A percentile compares a stretch with the other conserved stretches of the same genome.
Evolutionary conservation across 2,888 invertebrate genomes (phyloP).

Genomic region (Pristionchus mayeri): DNA sequence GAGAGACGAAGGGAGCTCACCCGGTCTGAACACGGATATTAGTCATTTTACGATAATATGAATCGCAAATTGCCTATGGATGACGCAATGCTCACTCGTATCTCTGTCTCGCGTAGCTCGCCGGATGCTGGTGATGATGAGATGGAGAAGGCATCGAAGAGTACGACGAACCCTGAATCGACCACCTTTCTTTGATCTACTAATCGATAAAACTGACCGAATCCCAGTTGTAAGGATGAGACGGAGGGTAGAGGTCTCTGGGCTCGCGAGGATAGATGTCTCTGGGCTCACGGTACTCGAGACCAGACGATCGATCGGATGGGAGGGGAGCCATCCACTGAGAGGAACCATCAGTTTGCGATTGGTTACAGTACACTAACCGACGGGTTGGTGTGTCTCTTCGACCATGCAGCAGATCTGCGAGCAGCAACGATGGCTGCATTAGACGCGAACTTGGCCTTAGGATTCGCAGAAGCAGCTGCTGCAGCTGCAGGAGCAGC

Average conservation of each 20-base stretch:
- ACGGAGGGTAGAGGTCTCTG: not conserved
- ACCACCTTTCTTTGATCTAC: not conserved
- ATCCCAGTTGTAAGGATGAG: not conserved
- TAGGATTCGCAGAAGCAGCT: not conserved
- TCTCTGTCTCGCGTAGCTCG: not conserved
- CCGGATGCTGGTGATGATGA: not conserved
- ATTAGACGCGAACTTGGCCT: not conserved
- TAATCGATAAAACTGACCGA: not conserved
- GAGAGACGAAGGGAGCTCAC: not conserved
- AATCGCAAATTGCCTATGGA: not conserved
- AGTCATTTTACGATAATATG: not conserved
- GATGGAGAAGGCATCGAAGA: not conserved
- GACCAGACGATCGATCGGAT: not conserved
- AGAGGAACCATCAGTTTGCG: too few relatives aligned
- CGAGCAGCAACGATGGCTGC: not conserved
- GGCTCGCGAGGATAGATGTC: not conserved
- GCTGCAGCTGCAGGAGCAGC: not conserved
- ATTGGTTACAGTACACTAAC: too few relatives aligned
- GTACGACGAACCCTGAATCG: not conserved
- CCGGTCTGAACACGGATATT: not conserved
- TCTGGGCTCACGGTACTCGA: not conserved
- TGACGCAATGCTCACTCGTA: not conserved
- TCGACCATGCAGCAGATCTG: not conserved
- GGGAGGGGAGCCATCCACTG: not conserved
- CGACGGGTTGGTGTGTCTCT: not conserved